These are phyloP conservation scores for Semnornis frantzii DNA, from an alignment of 2,113 vertebrate genomes.

Conservation along the genomic window DNA sequence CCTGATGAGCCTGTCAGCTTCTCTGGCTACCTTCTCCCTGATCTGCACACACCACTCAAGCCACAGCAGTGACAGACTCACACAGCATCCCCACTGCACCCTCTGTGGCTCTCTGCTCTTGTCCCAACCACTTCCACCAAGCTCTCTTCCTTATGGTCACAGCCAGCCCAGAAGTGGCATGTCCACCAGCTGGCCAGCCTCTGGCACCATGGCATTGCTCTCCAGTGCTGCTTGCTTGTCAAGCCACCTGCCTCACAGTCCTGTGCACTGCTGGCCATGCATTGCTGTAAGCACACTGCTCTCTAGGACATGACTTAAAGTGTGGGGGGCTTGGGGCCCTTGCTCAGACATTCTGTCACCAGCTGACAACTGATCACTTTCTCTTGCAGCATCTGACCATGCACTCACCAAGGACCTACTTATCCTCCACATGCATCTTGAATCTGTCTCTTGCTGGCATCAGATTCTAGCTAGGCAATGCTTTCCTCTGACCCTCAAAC, in stretches of 20 bases:
- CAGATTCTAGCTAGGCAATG: background rate
- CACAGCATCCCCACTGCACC: background rate
- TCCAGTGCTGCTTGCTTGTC: background rate
- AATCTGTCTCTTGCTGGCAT: background rate
- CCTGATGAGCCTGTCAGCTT: background rate
- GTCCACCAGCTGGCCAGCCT: background rate
- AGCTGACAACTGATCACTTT: background rate
- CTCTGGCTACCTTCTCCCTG: background rate
- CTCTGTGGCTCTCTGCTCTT: background rate
- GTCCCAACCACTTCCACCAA: constrained; percentile 18
- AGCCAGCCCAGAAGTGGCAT: background rate
- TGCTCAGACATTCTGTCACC: background rate
- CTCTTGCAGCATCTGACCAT: background rate
- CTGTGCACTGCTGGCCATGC: background rate
- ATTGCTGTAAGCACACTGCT: background rate
- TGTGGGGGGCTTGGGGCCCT: background rate
- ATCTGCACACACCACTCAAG: background rate
- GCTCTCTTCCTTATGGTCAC: constrained; percentile 1
- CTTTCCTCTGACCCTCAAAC: background rate
- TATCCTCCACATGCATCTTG: background rate
- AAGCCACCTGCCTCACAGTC: background rate
- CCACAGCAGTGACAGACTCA: background rate
- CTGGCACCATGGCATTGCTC: constrained; percentile 7
- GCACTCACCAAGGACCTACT: background rate
- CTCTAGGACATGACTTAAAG: background rate